Evolutionary conservation across 2,113 vertebrate genomes (phyloP).

Genomic region (Centrocercus urophasianus): DNA sequence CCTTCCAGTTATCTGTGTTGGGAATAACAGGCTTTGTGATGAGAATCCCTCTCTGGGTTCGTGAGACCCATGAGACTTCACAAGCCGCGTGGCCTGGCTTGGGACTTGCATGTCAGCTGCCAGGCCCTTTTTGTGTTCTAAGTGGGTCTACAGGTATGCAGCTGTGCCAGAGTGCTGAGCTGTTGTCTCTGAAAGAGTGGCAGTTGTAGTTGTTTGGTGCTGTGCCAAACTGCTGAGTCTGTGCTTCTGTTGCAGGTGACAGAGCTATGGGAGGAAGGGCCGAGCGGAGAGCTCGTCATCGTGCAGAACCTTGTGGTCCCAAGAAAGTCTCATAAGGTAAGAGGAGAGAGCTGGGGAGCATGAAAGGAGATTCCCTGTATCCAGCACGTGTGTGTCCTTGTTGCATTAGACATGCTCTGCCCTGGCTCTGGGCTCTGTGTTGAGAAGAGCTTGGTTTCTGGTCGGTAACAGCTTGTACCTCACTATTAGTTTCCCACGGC

Average conservation of each 20-base stretch:
- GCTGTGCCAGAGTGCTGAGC: rapidly evolving
- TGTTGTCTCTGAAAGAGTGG: rapidly evolving
- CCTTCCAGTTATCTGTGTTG: background rate
- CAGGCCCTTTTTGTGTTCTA: background rate
- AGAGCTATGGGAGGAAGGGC: conserved; percentile 87
- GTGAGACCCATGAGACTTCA: background rate
- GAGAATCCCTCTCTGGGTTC: background rate
- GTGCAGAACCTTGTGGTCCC: conserved; percentile 84
- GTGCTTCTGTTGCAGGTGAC: conserved; percentile 72
- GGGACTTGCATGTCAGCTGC: rapidly evolving
- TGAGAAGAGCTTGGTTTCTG: background rate
- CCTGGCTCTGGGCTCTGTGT: background rate
- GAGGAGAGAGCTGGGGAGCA: background rate
- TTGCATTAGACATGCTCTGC: background rate
- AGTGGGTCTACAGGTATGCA: rapidly evolving
- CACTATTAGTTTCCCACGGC: rapidly evolving
- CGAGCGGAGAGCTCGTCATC: conserved; percentile 84
- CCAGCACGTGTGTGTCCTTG: rapidly evolving
- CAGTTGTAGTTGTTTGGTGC: background rate
- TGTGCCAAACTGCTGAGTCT: background rate
- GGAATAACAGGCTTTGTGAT: rapidly evolving
- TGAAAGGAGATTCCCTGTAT: background rate
- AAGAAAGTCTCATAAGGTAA: conserved; percentile 87
- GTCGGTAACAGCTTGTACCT: background rate
- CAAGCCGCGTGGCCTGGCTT: background rate